Percentiles rank a stretch among this genome's conserved stretches.
Conservation (phyloP, 2,888 invertebrate species). For the Proisotoma minuta region DNA sequence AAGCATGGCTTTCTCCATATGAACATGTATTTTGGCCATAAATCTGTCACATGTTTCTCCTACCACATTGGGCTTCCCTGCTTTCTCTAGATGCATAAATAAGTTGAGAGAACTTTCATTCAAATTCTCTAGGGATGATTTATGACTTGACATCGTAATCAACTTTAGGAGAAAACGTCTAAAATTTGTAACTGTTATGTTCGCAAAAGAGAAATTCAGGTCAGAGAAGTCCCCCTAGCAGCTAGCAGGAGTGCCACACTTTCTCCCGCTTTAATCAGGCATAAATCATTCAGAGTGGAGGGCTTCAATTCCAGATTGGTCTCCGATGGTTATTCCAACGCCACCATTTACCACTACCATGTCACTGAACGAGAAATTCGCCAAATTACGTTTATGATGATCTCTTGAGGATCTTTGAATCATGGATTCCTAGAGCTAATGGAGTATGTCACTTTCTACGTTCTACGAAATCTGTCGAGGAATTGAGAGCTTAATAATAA, state of each 20-base stretch:
- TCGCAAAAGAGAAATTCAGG: conserved; percentile 10
- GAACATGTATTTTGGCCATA: conserved; percentile 5
- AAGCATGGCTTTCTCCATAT: too few relatives aligned
- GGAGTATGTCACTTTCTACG: conserved; percentile 5
- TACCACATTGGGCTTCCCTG: background rate
- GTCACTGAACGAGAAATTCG: conserved; percentile 1
- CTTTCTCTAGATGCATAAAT: conserved; percentile 9
- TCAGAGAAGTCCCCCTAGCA: conserved; percentile 7
- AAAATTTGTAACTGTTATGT: conserved; percentile 16
- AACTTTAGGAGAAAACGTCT: conserved; percentile 14
- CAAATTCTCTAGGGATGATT: conserved; percentile 12
- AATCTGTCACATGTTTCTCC: conserved; percentile 4
- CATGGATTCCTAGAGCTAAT: background rate
- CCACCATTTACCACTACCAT: background rate
- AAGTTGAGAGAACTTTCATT: conserved; percentile 12
- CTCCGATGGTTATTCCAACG: background rate
- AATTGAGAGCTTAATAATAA: background rate
- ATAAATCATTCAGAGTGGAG: conserved; percentile 21
- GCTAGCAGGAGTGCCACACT: conserved; percentile 2
- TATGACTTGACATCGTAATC: conserved; percentile 15
- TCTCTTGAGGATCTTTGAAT: conserved; percentile 6
- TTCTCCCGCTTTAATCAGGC: conserved; percentile 18
- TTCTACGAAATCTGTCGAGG: background rate
- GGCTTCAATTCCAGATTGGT: conserved; percentile 24
- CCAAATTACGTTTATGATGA: conserved; percentile 11